Evolutionary conservation across 2,113 vertebrate genomes (phyloP).

Genomic region (Montifringilla adamsi): DNA sequence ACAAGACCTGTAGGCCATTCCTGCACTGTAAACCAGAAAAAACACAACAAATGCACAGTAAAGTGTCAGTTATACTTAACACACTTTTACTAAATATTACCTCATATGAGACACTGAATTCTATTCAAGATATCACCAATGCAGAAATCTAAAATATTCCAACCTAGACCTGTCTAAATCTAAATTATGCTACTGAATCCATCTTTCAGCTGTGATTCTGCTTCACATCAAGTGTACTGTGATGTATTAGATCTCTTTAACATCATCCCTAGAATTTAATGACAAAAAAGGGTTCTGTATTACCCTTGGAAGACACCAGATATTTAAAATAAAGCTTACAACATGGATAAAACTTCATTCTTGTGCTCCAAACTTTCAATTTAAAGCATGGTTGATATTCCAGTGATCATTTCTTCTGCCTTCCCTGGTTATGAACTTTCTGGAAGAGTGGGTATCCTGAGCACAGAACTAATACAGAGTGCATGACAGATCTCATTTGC

Average conservation of each 20-base stretch:
- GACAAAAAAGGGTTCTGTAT: background rate
- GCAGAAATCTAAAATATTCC: background rate
- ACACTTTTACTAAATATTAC: background rate
- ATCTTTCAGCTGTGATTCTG: background rate
- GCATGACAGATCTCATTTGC: slow-evolving; percentile 29
- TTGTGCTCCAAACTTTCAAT: background rate
- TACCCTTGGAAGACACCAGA: background rate
- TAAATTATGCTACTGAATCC: background rate
- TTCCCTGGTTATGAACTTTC: slow-evolving; percentile 31
- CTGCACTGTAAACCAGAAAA: background rate
- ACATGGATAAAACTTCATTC: background rate
- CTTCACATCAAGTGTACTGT: background rate
- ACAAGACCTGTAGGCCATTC: background rate
- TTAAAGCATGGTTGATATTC: slow-evolving; percentile 2
- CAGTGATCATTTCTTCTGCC: background rate
- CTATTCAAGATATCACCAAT: background rate
- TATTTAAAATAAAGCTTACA: background rate
- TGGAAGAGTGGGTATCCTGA: background rate
- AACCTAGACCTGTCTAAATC: background rate
- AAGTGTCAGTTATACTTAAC: background rate
- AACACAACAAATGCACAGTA: background rate
- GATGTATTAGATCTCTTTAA: background rate
- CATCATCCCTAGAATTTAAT: background rate
- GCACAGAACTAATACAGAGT: background rate
- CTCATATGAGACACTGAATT: background rate